Evolutionary conservation across 2,797 vertebrate species (phyloP), one percentile per base, ranked within the genome.

Genomic region (Acipenser transmontanus): DNA sequence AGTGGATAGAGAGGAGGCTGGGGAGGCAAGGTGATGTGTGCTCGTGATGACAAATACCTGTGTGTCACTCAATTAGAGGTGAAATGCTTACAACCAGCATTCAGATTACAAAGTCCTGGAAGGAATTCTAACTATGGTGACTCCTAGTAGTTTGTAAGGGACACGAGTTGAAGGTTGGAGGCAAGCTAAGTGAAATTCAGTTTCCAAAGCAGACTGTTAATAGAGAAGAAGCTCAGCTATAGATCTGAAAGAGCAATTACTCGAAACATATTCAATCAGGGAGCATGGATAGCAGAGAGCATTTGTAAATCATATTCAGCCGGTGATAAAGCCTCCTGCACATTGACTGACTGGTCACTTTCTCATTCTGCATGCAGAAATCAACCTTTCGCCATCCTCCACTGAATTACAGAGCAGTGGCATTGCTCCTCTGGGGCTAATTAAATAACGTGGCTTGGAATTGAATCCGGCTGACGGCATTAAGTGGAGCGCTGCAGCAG

Each of bases 381-480:
- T 7, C 6, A 34, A 59, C 10, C 54, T 57, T 13, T 57, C 11
- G 14, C 54, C 14, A 13, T 57, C 14, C 54, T 57, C 54, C 54
- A 11, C 14, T 57, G 54, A 57, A 57, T 57, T 57, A 57, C 12
- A 13, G 54, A 7, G 12, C 54, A 13, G 54, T n/a, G 11, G 12
- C 12, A 57, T 57, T 13, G 14, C n/a, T 14, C 34, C 8, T 8
- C 59, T 7, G 48, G 13, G 63, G 49, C 8, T 47, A 47, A 47
- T 47, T 51, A 12, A 57, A 69, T 48, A 49, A 20, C 62, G 54
- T 20, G 12, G 62, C 50, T 8, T 12, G 14, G 17, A 52, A 52
- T 10, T 69, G 49, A 69, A 61, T 61, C 63, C 59, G 49, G 20
- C 6, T 11, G 51, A 56, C 50, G 11, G 62, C 50, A 62, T 54